Conservation (phyloP, 2,888 invertebrate species). For the Conomelus anceps region DNA sequence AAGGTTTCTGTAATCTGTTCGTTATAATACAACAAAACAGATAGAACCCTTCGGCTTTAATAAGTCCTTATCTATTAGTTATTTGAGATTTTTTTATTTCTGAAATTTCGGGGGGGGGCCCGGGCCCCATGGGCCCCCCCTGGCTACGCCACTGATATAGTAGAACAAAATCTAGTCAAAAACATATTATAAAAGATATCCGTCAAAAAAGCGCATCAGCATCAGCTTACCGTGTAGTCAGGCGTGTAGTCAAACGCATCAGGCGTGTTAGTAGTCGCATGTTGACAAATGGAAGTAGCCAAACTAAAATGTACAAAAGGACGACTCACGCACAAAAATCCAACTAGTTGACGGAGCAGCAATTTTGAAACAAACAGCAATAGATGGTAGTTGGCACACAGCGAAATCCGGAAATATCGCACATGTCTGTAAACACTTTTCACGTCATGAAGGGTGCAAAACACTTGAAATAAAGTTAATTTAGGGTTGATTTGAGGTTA, state of each 20-base stretch:
- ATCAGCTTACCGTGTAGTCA: background rate
- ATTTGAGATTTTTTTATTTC: too few species aligned
- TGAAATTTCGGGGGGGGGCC: too few species aligned
- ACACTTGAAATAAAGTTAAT: background rate
- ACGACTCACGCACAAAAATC: background rate
- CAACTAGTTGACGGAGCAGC: background rate
- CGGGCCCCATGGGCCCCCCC: too few species aligned
- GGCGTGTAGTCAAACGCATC: background rate
- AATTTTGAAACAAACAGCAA: background rate
- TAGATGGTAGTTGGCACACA: background rate
- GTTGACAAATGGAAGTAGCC: background rate
- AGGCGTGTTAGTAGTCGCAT: background rate
- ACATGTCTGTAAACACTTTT: background rate
- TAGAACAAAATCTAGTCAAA: background rate
- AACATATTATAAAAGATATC: background rate
- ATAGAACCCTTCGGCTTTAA: too few species aligned
- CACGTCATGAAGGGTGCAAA: background rate
- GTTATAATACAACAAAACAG: too few species aligned
- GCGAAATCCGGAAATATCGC: background rate
- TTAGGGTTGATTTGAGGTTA: background rate
- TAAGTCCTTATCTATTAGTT: too few species aligned
- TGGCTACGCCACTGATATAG: too few species aligned
- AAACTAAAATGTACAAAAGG: background rate
- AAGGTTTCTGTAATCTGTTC: too few species aligned
- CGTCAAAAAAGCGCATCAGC: background rate